Conservation (phyloP, 2,113 vertebrate genomes). For the Telmatochromis bifrenatus region DNA sequence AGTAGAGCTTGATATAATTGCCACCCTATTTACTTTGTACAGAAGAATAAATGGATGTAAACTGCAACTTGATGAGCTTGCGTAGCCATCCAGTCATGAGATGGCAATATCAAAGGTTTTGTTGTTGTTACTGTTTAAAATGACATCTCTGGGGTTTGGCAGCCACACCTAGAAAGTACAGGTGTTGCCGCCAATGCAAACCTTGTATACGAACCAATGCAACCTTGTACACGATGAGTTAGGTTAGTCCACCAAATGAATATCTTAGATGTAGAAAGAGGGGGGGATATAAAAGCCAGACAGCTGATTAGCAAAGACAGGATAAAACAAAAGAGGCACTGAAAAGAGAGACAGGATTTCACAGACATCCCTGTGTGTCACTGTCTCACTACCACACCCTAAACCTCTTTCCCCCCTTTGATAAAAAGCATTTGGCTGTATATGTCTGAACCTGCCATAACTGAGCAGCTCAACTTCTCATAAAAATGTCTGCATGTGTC, state of each 20-base stretch:
- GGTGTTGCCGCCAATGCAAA: not conserved
- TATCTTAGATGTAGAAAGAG: not conserved
- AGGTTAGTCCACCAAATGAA: not conserved
- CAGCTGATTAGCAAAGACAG: not conserved
- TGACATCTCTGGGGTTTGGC: not conserved
- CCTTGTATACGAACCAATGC: not conserved
- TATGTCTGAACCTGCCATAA: constrained; percentile 11
- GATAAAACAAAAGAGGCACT: not conserved
- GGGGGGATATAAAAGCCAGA: not conserved
- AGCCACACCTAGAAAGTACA: not conserved
- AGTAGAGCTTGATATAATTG: not conserved
- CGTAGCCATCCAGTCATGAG: rapidly evolving
- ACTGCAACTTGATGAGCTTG: not conserved
- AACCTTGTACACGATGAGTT: not conserved
- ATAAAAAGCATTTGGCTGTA: not conserved
- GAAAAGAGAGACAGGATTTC: not conserved
- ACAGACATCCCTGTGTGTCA: not conserved
- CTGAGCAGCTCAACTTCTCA: not conserved
- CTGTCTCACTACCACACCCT: not conserved
- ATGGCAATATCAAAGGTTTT: not conserved
- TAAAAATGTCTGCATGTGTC: not conserved
- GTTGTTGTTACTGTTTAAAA: not conserved
- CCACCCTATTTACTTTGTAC: not conserved
- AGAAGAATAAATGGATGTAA: not conserved
- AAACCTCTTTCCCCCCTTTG: not conserved